Evolutionary conservation across 2,797 vertebrate genomes (phyloP), one percentile per base, ranked within the genome.

Genomic region (Vireo griseus): DNA sequence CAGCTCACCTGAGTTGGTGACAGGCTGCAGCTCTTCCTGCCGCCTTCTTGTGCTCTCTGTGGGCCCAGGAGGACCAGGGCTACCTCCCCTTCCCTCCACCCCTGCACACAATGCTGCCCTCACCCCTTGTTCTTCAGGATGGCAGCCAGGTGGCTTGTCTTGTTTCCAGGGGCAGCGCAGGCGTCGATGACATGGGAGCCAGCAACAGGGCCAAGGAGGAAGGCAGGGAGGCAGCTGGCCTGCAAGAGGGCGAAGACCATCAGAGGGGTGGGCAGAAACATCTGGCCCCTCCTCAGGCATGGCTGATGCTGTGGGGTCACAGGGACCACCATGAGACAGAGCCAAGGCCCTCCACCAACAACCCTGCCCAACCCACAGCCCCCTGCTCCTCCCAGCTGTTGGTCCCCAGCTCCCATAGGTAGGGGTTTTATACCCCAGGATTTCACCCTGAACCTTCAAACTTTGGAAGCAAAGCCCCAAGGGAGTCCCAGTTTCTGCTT

Each of bases 151-250:
- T 99, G 99, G 85, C 99, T 99, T 86, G 99, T 99, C 96, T 99
- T 99, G 97, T 99, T 99, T 16, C 99, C 99, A 0, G 99, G 99
- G 22, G 99, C 99, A 5, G 99, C 99, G 0, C 99, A 99, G 15
- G 99, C 99, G 35, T 99, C 99, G 0, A 99, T 98, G 73, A 99
- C 95, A 0, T 98, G 98, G 79, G 98, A 98, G 8, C 98, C 98
- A 0, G 98, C 90, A 0, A 97, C 96, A 0, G 99, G 98, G 33
- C 96, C 54, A n/a, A 99, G 98, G 19, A 99, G 98, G 82, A 97
- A 96, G 9, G 99, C 99, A 0, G 99, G 99, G 62, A 99, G 99
- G 91, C 99, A 99, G 97, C 99, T 99, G 88, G 99, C 99, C 98
- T 99, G 93, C 31, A 29, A 21, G 35, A 50, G 39, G 11, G 15